Percentiles rank a stretch among this genome's conserved stretches.
phyloP scores from a whole-genome alignment of 2,113 vertebrate species.

The Trachemys scripta region DNA sequence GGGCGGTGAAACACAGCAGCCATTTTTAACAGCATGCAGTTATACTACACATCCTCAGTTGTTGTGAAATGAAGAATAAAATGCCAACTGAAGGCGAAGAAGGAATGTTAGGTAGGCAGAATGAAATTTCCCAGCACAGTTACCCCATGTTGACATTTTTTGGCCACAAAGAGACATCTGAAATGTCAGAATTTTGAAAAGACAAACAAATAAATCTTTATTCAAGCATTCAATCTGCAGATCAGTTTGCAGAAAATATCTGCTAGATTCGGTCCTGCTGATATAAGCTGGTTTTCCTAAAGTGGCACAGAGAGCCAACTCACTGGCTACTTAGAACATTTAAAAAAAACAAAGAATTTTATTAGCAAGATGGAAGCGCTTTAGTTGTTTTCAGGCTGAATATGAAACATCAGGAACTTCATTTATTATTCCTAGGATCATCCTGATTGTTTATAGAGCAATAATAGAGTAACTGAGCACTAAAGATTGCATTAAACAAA shows the following conservation, averaged over 20 bases:
- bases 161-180: conserved; percentile 48
- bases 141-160: conserved; percentile 7
- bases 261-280: conserved; percentile 35
- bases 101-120: conserved; percentile 62
- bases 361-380: conserved; percentile 36
- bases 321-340: conserved; percentile 43
- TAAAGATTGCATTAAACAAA: conserved; percentile 43
- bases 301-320: conserved; percentile 52
- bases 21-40: not conserved
- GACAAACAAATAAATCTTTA: conserved; percentile 56
- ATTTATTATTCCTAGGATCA: conserved; percentile 50
- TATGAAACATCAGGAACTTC: conserved; percentile 52
- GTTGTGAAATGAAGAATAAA: accelerated
- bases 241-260: conserved; percentile 58
- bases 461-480: conserved; percentile 34
- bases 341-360: conserved; percentile 53
- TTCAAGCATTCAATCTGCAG: conserved; percentile 44
- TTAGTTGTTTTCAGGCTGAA: conserved; percentile 39
- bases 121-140: not conserved
- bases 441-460: conserved; percentile 60
- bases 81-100: accelerated
- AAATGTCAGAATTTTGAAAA: conserved; percentile 67
- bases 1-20: not conserved
- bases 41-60: not conserved
- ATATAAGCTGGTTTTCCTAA: conserved; percentile 63